Evolutionary conservation across 1,140 invertebrate species (phyloP), one percentile per base, ranked within the genome.

Genomic region (Drosophila kanapiae): DNA sequence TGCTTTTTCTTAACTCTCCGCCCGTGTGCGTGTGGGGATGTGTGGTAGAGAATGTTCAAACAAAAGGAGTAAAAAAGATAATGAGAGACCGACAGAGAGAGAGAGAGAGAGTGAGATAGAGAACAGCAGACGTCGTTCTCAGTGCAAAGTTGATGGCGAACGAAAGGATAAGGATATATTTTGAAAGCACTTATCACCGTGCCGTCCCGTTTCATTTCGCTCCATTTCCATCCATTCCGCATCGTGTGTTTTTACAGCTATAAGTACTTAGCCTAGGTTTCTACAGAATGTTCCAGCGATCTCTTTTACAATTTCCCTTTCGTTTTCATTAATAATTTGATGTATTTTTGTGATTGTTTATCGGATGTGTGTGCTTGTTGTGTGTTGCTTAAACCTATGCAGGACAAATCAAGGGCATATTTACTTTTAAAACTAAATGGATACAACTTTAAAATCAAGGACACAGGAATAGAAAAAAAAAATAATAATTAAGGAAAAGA

Each of bases 281-380:
- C 70, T 72, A 74, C 54, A 74, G 54, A 72, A 72, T 72, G 67
- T 59, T 45, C 54, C 37, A 72, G 57, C 54, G 54, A 70, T 72
- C 67, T 51, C 68, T 31, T 35, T 38, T 60, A 51, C 35, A 71
- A 38, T 61, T 48, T 59, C 3, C n/a, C 13, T 38, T 38, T 40
- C 18, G 9, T 27, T 56, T 59, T 72, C 31, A 42, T 49, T 60
- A 8, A 31, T 74, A 35, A 13, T 37, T 71, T 35, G 18, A 40
- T 59, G 65, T 70, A 71, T 71, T 49, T 70, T 31, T 45, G 51
- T 35, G 38, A 16, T 49, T 68, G 64, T 64, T 42, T 42, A 38
- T 49, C 53, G 67, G 37, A 37, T 67, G 62, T 65, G 38, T 58
- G 35, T 45, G 35, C 5, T 27, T 31, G 29, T 37, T 35, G 10